phyloP scores from a whole-genome alignment of 35 echinoderm and acorn worm genomes.

The Ophioderma brevispina region DNA sequence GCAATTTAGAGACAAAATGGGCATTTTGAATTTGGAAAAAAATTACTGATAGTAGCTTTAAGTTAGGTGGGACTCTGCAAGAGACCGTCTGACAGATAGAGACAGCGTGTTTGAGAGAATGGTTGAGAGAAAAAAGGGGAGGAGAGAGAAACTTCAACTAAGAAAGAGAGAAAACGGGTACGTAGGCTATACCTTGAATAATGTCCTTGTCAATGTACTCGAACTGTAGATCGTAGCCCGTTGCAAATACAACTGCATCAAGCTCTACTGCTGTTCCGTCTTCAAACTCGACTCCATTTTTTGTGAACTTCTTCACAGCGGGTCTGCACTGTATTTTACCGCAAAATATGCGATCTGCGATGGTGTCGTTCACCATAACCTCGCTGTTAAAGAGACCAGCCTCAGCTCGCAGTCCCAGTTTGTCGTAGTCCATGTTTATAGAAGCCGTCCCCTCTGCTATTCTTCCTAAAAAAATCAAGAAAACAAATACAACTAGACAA shows the following conservation, averaged over 20 bases:
- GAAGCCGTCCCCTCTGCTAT: slow-evolving; percentile 2
- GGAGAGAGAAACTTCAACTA: slow-evolving; percentile 14
- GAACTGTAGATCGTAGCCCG: slow-evolving; percentile 54
- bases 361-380: slow-evolving; percentile 73
- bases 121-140: too few species aligned
- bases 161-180: too few species aligned
- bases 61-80: too few species aligned
- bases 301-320: slow-evolving; percentile 47
- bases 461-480: not conserved
- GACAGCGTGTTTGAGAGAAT: too few species aligned
- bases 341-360: slow-evolving; percentile 55
- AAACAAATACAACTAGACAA: too few species aligned
- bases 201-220: slow-evolving; percentile 48
- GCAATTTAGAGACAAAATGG: too few species aligned
- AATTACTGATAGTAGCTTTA: too few species aligned
- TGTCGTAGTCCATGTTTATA: slow-evolving; percentile 8
- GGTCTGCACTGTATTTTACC: slow-evolving; percentile 51
- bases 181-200: slow-evolving; percentile 61
- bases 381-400: slow-evolving; percentile 15
- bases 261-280: slow-evolving; percentile 61
- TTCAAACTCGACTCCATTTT: slow-evolving; percentile 61
- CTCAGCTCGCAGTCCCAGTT: slow-evolving; percentile 9
- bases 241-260: slow-evolving; percentile 71
- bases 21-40: too few species aligned
- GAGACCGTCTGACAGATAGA: too few species aligned